These are phyloP conservation scores for Rhagophthalmus giganteus DNA, from an alignment of 2,888 invertebrate species.

Conservation along the genomic window DNA sequence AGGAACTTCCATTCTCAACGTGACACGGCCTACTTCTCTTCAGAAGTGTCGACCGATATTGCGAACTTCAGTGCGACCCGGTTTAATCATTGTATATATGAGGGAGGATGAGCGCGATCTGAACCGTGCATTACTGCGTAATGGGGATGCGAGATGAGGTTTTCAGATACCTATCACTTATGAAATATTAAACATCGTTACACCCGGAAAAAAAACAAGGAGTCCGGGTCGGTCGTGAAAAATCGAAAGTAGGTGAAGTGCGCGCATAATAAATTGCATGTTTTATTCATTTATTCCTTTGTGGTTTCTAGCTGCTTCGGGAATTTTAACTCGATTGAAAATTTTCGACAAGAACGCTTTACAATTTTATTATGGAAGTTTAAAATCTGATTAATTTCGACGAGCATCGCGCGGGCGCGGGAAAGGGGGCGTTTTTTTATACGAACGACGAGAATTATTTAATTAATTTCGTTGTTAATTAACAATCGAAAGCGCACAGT, in stretches of 20 bases:
- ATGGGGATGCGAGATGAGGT: no score
- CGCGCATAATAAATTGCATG: constrained; percentile 29
- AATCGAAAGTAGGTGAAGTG: constrained; percentile 27
- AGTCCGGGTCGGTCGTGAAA: constrained; percentile 10
- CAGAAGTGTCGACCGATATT: constrained; percentile 15
- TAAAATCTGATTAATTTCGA: constrained; percentile 6
- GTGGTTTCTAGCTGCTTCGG: constrained; percentile 12
- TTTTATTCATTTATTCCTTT: constrained; percentile 24
- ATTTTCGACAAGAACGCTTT: constrained; percentile 10
- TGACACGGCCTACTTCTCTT: constrained; percentile 10
- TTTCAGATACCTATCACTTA: constrained; percentile 10
- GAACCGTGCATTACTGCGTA: no score
- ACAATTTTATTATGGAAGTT: constrained; percentile 13
- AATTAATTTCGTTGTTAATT: no score
- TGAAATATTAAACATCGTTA: constrained; percentile 17
- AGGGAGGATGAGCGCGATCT: no score
- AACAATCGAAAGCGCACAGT: no score
- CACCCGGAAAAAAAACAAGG: constrained; percentile 7
- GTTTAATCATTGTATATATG: constrained; percentile 14
- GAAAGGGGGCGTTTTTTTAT: no score
- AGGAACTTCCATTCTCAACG: constrained; percentile 11
- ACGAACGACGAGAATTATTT: no score
- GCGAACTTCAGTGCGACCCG: constrained; percentile 14
- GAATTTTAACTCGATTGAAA: constrained; percentile 22
- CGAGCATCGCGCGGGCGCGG: no score